Evolutionary conservation across 2,888 invertebrate species (phyloP), one percentile per base, ranked within the genome.

Genomic region (Campoplex nolae): DNA sequence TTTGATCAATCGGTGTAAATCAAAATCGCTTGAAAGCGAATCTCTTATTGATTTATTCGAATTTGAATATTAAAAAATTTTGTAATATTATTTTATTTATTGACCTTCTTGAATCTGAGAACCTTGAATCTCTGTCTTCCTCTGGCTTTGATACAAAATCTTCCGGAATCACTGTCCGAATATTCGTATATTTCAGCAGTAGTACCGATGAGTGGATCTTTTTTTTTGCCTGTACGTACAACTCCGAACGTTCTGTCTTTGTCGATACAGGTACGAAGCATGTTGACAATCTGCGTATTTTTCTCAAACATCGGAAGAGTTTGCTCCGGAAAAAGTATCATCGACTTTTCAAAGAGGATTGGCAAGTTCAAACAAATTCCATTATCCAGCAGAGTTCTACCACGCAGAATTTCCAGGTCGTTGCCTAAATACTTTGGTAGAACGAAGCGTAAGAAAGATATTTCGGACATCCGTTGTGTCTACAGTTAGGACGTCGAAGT

Each of bases 321-420:
- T 94, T 98, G 97, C 1, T 97, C 97, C 9, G 98, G 98, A 89
- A 97, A 96, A 23, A 96, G 93, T 42, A 97, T 96, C 75, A 97
- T 95, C 71, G 96, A 95, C 65, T 96, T 95, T 85, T 96, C 95
- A 70, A 95, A 94, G 54, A 97, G 94, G 73, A 97, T 92, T 6
- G 97, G 96, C 85, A 97, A 92, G 35, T 95, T 94, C 81, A 95
- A 94, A 23, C 94, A 92, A 83, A 95, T 94, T 62, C 95, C 95
- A 67, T 95, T 95, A 88, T 97, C 96, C 73, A 96, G 93, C 85
- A 97, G 95, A 51, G 96, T 96, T n/a, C 97, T 95, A 1, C 97
- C 97, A 9, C 96, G 95, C 2, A 97, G 94, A 70, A 96, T 96
- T 91, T 96, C 96, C 92, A 97, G 92, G 90, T 96, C 95, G 81